Evolutionary conservation across 2,888 invertebrate species (phyloP).

Genomic region (Molorchus minor): DNA sequence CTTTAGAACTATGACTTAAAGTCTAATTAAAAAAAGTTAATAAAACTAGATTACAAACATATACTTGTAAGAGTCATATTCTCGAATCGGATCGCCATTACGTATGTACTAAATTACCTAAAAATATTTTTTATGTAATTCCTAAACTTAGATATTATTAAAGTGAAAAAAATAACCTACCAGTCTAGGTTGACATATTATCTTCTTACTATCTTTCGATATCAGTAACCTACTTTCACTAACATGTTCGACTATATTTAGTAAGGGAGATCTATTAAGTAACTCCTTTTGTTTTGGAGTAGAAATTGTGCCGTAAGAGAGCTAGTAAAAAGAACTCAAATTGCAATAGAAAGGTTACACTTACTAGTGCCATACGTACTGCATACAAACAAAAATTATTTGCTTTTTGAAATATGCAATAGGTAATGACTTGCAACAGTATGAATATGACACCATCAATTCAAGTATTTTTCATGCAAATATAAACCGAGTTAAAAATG

Average conservation of each 20-base stretch:
- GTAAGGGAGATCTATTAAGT: neutral
- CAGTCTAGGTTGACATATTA: neutral
- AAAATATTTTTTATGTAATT: neutral
- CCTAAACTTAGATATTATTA: neutral
- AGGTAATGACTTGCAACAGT: no score
- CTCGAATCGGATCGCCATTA: neutral
- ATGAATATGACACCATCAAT: no score
- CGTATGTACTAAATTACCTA: neutral
- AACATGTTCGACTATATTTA: slow-evolving; percentile 6
- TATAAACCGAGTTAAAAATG: neutral
- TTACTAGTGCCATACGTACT: no score
- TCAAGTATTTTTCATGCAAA: no score
- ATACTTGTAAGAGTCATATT: neutral
- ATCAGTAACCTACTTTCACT: slow-evolving; percentile 9
- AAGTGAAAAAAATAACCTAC: slow-evolving; percentile 9
- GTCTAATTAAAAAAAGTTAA: neutral
- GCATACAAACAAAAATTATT: no score
- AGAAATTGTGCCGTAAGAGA: slow-evolving; percentile 18
- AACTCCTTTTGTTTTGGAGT: slow-evolving; percentile 12
- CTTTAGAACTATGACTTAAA: no score
- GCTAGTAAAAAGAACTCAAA: slow-evolving; percentile 11
- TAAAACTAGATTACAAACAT: neutral
- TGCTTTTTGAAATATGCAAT: no score
- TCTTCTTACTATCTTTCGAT: neutral
- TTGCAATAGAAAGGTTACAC: neutral